Conservation (phyloP, 2,797 vertebrate species). For the Microtus obscurus region DNA sequence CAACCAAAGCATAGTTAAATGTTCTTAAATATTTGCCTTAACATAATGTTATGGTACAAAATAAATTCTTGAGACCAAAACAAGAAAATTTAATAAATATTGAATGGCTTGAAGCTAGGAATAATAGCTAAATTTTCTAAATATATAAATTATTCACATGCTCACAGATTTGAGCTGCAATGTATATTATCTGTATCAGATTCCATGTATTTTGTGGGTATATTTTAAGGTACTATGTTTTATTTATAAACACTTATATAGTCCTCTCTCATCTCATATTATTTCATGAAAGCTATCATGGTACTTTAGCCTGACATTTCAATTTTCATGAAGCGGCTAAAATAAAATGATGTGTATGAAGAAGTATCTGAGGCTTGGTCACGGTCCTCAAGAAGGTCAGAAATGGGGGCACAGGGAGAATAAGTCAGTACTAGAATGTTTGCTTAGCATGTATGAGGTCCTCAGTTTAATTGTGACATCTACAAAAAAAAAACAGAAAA, state of each 20-base stretch:
- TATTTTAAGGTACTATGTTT: not conserved
- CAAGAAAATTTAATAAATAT: slow-evolving; percentile 2
- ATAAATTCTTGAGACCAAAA: not conserved
- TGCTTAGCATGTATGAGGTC: not conserved
- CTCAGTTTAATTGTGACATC: not conserved
- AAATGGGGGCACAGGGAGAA: not conserved
- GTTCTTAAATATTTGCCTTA: not conserved
- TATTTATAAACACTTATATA: not conserved
- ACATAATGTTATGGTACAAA: not conserved
- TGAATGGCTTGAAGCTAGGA: not conserved
- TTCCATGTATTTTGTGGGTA: not conserved
- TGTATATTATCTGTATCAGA: not conserved
- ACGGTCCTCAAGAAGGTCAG: not conserved
- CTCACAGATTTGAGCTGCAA: not conserved
- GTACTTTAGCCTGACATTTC: not conserved
- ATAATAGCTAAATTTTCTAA: not conserved
- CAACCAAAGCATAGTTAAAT: not conserved
- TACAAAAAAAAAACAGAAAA: not conserved
- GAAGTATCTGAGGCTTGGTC: not conserved
- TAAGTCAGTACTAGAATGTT: not conserved
- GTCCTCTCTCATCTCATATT: not conserved
- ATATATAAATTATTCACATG: not conserved
- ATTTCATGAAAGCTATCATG: not conserved
- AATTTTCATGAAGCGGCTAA: not conserved
- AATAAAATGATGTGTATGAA: not conserved